Base-by-base conservation (phyloP, 92 coral and sea anemone species). In the Zoanthus gigantus region DNA sequence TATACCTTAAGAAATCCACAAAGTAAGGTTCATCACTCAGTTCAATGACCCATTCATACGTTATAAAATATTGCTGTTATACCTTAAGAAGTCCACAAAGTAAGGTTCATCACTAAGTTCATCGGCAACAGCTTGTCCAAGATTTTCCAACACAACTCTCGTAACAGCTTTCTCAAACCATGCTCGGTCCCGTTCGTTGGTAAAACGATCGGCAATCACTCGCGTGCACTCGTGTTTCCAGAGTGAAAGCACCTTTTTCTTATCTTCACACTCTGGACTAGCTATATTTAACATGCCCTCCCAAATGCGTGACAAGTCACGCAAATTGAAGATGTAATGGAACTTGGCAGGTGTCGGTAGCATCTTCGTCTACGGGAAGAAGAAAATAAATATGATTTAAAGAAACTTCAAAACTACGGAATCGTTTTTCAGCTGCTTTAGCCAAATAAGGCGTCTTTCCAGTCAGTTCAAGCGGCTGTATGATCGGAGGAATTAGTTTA, bases 261-360 rank as follows among this genome's bases (percentile, higher is more conserved):
- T 88, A 13, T 89, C 88, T 77, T 91, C 85, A 29, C 94, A 91
- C 69, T 95, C 98, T 16, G 86, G 83, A 16, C 98, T 93, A 11
- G 96, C 91, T 67, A 93, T 95, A 72, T 95, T 95, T 61, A 95
- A 83, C 98, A 95, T 95, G 48, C 98, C 98, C 90, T 95, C 98
- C 98, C 98, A 95, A 50, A 95, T 95, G 4, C 98, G 98, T 23
- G 98, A 95, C 90, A 95, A 81, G 90, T 95, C 98, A 85, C 98
- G 98, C 88, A 95, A 86, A 78, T 95, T 95, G 67, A 95, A 95
- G 86, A 95, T 95, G 87, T 95, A 95, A 77, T 95, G 98, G 72
- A 95, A 95, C 68, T 95, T 95, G 86, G 98, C 98, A 31, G 98
- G 98, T 16, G 98, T 95, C 29, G 98, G 98, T 23, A 95, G 48